Evolutionary conservation across 2,113 vertebrate genomes (phyloP).

Genomic region (Forbesichthys agassizii): DNA sequence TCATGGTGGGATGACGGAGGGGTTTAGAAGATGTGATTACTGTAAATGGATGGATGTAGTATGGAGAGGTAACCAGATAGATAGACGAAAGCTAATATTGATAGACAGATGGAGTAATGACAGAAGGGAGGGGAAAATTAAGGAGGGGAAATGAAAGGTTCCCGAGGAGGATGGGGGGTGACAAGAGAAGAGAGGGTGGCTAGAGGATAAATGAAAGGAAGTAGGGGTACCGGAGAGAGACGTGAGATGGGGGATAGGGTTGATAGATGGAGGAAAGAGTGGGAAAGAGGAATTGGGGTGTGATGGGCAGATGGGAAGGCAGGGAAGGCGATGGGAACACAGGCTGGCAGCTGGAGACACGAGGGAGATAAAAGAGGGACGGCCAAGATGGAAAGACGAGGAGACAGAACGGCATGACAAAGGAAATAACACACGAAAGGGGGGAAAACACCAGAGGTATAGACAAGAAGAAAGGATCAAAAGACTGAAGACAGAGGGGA

Average conservation of each 20-base stretch:
- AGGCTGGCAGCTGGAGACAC: constrained; percentile 61
- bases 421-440: constrained; percentile 34
- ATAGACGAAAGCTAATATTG: constrained; percentile 16
- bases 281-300: too few species aligned
- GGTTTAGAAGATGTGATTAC: constrained; percentile 15
- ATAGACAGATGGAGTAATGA: background rate
- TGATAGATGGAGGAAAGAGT: too few species aligned
- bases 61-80: background rate
- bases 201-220: background rate
- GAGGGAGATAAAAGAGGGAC: constrained; percentile 55
- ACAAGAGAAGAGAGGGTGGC: constrained; percentile 7
- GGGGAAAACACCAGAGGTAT: constrained; percentile 24
- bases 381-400: constrained; percentile 27
- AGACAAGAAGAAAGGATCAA: constrained; percentile 21
- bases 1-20: constrained; percentile 13
- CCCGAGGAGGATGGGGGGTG: background rate
- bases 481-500: constrained; percentile 36
- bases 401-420: constrained; percentile 41
- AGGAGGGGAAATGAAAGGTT: background rate
- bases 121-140: background rate
- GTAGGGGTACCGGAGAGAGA: background rate
- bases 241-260: too few species aligned
- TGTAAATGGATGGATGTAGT: constrained; percentile 16
- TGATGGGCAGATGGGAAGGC: background rate
- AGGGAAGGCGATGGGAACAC: background rate